Evolutionary conservation across 1,140 invertebrate genomes (phyloP), one percentile per base, ranked within the genome.

Genomic region (Linepithema humile): DNA sequence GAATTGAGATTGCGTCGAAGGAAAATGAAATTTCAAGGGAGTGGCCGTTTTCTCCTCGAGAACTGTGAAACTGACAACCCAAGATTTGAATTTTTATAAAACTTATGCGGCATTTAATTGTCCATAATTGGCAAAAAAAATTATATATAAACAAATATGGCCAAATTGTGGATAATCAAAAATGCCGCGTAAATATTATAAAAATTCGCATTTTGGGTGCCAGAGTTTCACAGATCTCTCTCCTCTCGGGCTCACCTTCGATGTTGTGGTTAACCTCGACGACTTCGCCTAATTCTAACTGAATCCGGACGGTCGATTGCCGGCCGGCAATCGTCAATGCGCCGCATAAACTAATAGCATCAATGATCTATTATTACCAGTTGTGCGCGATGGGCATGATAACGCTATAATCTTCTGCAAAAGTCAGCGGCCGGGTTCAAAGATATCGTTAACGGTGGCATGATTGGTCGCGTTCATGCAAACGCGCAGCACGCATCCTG

Each of bases 1-100:
- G 32, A 60, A 60, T 60, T 10, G 26, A 60, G 26, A 75, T 75
- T 55, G 53, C 35, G 35, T 7, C 29, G 6, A 60, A 45, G 40
- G 29, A 35, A 75, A 62, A 62, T 48, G 29, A 75, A 62, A 75
- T 75, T 62, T 75, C 40, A 23, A 73, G 20, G 53, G 23, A 73
- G 53, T 43, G 23, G 20, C 15, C 15, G 70, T 0, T 1, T 2
- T 40, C 20, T 53, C 50, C 20, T n/a, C n/a, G n/a, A n/a, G n/a
- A n/a, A n/a, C n/a, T n/a, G n/a, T n/a, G n/a, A n/a, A n/a, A n/a
- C n/a, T n/a, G n/a, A n/a, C n/a, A n/a, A n/a, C n/a, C n/a, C n/a
- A n/a, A n/a, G n/a, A n/a, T n/a, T n/a, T n/a, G n/a, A n/a, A n/a
- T n/a, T n/a, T n/a, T n/a, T n/a, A n/a, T n/a, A n/a, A n/a, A n/a